Evolutionary conservation across 37 sponge, comb jelly and placozoan species (phyloP).

Genomic region (Spongia lamella): DNA sequence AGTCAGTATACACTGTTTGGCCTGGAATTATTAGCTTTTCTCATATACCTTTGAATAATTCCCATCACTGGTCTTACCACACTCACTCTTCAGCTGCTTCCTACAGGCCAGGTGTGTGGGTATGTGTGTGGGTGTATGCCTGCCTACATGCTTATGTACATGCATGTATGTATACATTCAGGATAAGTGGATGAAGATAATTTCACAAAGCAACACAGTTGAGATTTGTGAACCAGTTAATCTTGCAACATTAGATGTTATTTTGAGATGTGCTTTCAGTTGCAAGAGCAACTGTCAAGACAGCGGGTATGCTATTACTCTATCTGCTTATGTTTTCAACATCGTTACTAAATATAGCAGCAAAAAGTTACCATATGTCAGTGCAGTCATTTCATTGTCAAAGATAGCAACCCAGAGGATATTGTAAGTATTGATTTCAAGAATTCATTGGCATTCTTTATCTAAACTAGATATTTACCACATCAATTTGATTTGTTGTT

Average conservation of each 20-base stretch:
- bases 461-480: constrained; percentile 44
- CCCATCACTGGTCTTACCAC: constrained; percentile 1
- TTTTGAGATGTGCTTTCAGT: constrained; percentile 74
- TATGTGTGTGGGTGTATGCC: constrained; percentile 26
- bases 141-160: too few relatives aligned
- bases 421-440: constrained; percentile 10
- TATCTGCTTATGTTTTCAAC: too few relatives aligned
- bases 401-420: constrained; percentile 23
- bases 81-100: not conserved
- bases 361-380: constrained; percentile 34
- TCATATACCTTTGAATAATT: too few relatives aligned
- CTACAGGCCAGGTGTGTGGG: not conserved
- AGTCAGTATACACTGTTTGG: too few relatives aligned
- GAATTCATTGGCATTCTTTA: not conserved
- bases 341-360: too few relatives aligned
- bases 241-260: constrained; percentile 66
- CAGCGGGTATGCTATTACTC: not conserved
- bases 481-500: constrained; percentile 65
- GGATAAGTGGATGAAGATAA: not conserved
- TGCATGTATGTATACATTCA: not conserved
- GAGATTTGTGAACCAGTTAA: not conserved
- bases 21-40: too few relatives aligned
- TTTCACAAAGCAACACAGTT: not conserved
- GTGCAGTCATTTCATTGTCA: constrained; percentile 39
- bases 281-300: constrained; percentile 74